Percentiles rank a stretch among this genome's conserved stretches.
These are phyloP conservation scores for Synergus gifuensis DNA, from an alignment of 2,888 invertebrate species.

Conservation along the genomic window DNA sequence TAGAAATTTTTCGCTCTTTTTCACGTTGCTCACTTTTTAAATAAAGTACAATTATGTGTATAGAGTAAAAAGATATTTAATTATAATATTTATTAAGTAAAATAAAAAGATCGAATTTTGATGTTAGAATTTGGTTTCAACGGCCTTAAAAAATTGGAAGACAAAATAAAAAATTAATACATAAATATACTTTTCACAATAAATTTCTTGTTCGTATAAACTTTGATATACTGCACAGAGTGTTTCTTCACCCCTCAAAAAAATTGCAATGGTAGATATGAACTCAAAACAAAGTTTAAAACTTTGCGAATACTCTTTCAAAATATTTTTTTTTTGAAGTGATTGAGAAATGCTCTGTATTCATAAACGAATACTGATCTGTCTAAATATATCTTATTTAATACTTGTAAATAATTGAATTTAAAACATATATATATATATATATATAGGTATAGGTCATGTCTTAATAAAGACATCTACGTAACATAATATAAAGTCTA, in stretches of 20 bases:
- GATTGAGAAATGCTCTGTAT: neutral
- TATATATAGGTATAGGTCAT: neutral
- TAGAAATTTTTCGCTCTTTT: too few relatives aligned
- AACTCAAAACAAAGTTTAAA: neutral
- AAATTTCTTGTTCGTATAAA: neutral
- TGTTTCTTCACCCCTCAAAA: neutral
- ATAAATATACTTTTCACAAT: neutral
- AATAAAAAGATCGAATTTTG: too few relatives aligned
- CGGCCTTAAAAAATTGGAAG: too few relatives aligned
- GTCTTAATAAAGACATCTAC: neutral
- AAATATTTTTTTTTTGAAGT: neutral
- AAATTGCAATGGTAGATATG: neutral
- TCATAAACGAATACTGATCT: neutral
- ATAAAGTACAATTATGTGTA: too few relatives aligned
- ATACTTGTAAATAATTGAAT: neutral
- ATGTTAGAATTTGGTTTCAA: too few relatives aligned
- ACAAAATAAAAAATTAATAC: neutral
- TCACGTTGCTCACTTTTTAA: too few relatives aligned
- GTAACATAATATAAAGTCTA: conserved; percentile 58
- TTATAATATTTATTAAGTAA: too few relatives aligned
- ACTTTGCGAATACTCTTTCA: neutral
- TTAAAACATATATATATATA: conserved; percentile 2
- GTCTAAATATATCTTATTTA: neutral
- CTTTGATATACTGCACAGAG: conserved; percentile 42
- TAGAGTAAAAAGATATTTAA: too few relatives aligned